Evolutionary conservation across 2,888 invertebrate species (phyloP).

Genomic region (Xestia sexstrigata): DNA sequence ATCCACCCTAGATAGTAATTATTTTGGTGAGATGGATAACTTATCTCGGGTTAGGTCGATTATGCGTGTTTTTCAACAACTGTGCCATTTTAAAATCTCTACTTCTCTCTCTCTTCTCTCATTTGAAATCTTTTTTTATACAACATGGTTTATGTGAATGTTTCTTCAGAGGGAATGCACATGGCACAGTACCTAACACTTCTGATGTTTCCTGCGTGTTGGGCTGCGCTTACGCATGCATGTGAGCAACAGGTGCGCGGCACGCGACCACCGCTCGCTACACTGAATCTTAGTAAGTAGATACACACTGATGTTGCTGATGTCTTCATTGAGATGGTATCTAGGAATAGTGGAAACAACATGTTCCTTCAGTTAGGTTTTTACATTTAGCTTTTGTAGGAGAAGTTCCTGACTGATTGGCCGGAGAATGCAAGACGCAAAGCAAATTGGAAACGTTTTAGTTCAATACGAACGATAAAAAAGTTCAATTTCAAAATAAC

Average conservation of each 20-base stretch:
- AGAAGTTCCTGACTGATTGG: neutral
- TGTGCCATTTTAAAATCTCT: neutral
- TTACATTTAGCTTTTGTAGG: neutral
- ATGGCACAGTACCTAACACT: slow-evolving; percentile 25
- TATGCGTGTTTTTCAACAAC: neutral
- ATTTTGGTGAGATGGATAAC: neutral
- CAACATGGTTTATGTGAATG: neutral
- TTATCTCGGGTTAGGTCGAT: neutral
- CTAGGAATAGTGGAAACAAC: slow-evolving; percentile 4
- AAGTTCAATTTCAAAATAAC: neutral
- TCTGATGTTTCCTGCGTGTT: slow-evolving; percentile 45
- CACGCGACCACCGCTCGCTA: slow-evolving; percentile 46
- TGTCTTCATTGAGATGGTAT: slow-evolving; percentile 13
- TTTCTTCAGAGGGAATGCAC: neutral
- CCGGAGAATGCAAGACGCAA: neutral
- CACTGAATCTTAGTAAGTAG: slow-evolving; percentile 26
- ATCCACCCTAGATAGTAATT: neutral
- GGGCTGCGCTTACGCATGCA: slow-evolving; percentile 44
- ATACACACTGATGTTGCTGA: slow-evolving; percentile 21
- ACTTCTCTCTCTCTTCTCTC: neutral
- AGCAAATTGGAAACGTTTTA: neutral
- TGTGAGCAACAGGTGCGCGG: slow-evolving; percentile 45
- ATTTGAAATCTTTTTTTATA: neutral
- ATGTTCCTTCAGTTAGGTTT: neutral
- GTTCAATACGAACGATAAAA: too few species aligned